A percentile compares a stretch with the other conserved stretches of the same genome.
Conservation (phyloP, 2,888 invertebrate species). For the Ganaspis brasiliensis region DNA sequence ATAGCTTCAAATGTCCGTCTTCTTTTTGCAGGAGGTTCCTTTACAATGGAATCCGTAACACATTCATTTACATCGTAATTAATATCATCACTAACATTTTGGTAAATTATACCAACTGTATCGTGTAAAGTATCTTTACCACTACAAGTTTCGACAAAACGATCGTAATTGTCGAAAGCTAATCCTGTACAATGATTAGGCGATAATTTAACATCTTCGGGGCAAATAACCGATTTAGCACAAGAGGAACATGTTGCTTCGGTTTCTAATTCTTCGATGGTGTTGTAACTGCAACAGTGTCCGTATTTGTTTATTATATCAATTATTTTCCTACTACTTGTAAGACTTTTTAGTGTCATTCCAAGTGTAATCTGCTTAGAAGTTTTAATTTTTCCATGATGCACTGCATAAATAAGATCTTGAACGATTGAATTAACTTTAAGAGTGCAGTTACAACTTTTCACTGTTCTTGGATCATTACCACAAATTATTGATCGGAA, state of each 20-base stretch:
- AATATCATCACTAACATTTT: constrained; percentile 23
- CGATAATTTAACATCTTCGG: no score
- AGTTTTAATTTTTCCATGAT: constrained; percentile 47
- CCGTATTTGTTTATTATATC: constrained; percentile 46
- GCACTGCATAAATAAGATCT: constrained; percentile 49
- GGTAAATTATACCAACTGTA: constrained; percentile 25
- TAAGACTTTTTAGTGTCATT: constrained; percentile 49
- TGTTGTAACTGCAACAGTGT: constrained; percentile 44
- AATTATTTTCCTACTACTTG: constrained; percentile 50
- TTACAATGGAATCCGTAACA: neutral
- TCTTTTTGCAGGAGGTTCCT: no score
- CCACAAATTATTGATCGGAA: constrained; percentile 27
- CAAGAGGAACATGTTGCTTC: constrained; percentile 57
- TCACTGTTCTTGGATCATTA: constrained; percentile 39
- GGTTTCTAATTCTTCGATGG: constrained; percentile 58
- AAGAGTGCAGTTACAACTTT: constrained; percentile 20
- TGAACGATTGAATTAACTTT: constrained; percentile 45
- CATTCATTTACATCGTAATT: constrained; percentile 21
- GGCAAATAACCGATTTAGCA: no score
- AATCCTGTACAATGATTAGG: neutral
- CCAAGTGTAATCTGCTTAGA: constrained; percentile 50
- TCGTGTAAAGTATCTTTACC: no score
- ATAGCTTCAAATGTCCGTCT: constrained; percentile 55
- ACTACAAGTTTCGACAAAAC: neutral
- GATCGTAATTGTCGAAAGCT: constrained; percentile 1